Base-by-base conservation (phyloP, 2,797 vertebrate species). In the Danio choprae region DNA sequence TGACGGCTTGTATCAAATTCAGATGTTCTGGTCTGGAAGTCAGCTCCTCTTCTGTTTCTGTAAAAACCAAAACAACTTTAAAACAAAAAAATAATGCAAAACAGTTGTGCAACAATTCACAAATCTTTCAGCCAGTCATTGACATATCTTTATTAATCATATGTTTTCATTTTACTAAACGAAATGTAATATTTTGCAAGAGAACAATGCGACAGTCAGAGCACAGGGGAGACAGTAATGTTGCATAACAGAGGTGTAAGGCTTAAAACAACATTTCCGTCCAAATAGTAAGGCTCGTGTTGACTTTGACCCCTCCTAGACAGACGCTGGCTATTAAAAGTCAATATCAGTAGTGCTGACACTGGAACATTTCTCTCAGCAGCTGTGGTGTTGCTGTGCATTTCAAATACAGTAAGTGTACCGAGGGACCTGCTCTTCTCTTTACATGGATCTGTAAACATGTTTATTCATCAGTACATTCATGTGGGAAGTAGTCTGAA, bases 251-350 rank as follows among this genome's bases (percentile, higher is more conserved):
- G 41, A 58, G 41, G 22, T 38, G 62, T 77, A 46, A 36, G 22
- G 63, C 22, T 77, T 38, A 62, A 78, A 71, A 22, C 15, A 68
- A 50, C 12, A 11, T 60, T 59, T 74, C 56, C n/a, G 4, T 53
- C 36, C 67, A 70, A 62, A 70, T 13, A 46, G 51, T 13, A 46
- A 51, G 44, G 2, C 13, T 38, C 9, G 6, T 67, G 63, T 68
- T 53, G 40, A 50, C 55, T 59, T 50, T 70, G 76, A 70, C 63
- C 63, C 76, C 58, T 62, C 11, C 58, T 41, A 48, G 58, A 63
- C 58, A 55, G 38, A 79, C 67, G 5, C 58, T 18, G 6, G 77
- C 58, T 79, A 79, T 79, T 44, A 44, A 71, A 79, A 53, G 56
- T 71, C 38, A 79, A 53, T 55, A 71, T 63, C 46, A 62, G 44